Evolutionary conservation across 30 jellyfish, hydroid and myxozoan genomes (phyloP), one percentile per base, ranked within the genome.

Genomic region (Chironex yamaguchii): DNA sequence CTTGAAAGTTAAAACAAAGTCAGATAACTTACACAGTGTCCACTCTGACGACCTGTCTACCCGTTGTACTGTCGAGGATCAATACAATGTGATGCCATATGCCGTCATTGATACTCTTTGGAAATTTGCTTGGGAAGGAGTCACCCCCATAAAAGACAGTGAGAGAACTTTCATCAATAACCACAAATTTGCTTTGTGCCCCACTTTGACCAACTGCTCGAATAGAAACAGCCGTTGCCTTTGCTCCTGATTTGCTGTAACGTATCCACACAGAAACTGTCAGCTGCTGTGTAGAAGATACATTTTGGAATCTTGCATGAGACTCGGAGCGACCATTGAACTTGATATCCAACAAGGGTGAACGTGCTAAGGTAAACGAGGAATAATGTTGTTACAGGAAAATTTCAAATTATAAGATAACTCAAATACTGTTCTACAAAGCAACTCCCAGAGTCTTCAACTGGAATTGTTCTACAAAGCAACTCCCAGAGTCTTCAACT

Each of bases 251-350:
- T n/a, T n/a, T n/a, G n/a, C n/a, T n/a, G 63, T 3, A 89, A 29
- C 93, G 97, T 29, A 89, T 88, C 97, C 97, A 89, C 17, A 74
- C 84, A 0, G 93, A 34, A 0, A 89, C 85, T 0, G 97, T 63
- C 12, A 89, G 29, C 30, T 54, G 24, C 4, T 22, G 68, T 3
- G 93, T 51, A 24, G 48, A 11, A 29, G 58, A 34, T 22, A 42
- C 36, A 36, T 87, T 69, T 66, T 67, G 21, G 79, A 83, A 85
- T 34, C 77, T 36, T 28, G 89, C 67, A 76, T 50, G 85, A 1
- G 99, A 88, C 26, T 87, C 94, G 14, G 34, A 20, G 1, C 97
- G 96, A 4, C 99, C 97, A 33, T 90, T 91, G 65, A 93, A 79
- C 11, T 52, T 88, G 25, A 88, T 35, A 65, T 93, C 99, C 58